These are phyloP conservation scores for Silurus meridionalis DNA, from an alignment of 2,113 vertebrate genomes.

Conservation along the genomic window DNA sequence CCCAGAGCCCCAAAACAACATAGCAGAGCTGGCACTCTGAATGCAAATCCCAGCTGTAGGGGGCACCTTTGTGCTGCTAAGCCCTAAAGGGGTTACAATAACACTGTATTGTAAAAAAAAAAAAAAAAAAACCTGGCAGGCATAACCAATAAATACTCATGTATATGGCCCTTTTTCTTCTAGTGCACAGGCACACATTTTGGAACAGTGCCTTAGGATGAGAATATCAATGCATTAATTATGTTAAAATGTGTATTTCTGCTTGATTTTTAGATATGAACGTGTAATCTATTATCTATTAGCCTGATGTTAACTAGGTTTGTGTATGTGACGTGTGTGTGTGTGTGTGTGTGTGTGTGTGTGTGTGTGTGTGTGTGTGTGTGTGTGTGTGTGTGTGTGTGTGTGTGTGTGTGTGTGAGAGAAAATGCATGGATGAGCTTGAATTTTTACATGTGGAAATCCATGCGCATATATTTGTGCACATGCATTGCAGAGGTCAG, in stretches of 20 bases:
- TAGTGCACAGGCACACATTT: background rate
- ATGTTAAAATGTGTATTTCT: background rate
- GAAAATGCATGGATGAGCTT: background rate
- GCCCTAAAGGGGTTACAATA: background rate
- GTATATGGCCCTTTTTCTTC: background rate
- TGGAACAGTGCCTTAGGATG: background rate
- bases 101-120: background rate
- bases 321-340: background rate
- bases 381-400: background rate
- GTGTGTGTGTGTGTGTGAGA: background rate
- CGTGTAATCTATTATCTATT: too few relatives aligned
- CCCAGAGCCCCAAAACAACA: background rate
- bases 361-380: background rate
- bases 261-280: background rate
- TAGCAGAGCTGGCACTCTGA: conserved; percentile 4
- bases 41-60: conserved; percentile 23
- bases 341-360: too few relatives aligned
- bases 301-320: background rate
- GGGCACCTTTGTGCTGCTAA: background rate
- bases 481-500: background rate
- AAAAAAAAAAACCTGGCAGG: background rate
- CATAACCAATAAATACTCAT: conserved; percentile 10
- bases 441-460: background rate
- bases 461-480: conserved; percentile 9
- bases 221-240: background rate